Evolutionary conservation across 2,888 invertebrate species (phyloP), one percentile per base, ranked within the genome.

Genomic region (Dasysyrphus albostriatus): DNA sequence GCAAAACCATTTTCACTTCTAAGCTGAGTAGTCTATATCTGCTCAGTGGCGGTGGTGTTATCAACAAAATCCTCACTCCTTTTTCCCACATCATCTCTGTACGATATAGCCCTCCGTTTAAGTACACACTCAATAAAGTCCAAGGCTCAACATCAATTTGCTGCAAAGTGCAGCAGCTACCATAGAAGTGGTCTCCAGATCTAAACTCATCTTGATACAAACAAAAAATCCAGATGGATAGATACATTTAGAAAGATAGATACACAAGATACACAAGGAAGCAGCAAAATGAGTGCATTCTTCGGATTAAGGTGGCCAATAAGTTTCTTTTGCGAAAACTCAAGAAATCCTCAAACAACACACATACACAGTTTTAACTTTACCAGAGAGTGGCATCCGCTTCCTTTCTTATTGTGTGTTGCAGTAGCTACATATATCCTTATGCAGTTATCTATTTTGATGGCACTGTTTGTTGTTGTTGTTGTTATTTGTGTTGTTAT

Each of bases 301-400:
- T 74, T 67, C 59, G 87, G 83, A 82, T 87, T 87, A 87, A 87
- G 87, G 83, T 83, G 83, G 87, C 87, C 87, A 87, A 87, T 87
- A 87, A 87, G 87, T 87, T 87, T 87, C 75, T 79, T 87, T 42
- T 87, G 73, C 32, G 61, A 75, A 70, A 78, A 82, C 78, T 82
- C 82, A 87, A 87, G 85, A 83, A 87, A 83, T 87, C 87, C 87
- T 87, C 83, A 87, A 78, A 87, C 82, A 87, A 78, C 70, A 82
- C 61, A 61, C 42, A 42, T n/a, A 37, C 39, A 61, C 39, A 78
- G 65, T 67, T 79, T 82, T 65, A 83, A 77, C 42, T 61, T 61
- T 42, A 61, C 61, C 74, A 75, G 63, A 65, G 78, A 78, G 75
- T 72, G 65, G 75, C 59, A 72, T 82, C 73, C 85, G 85, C 78